Base-by-base conservation (phyloP, 2,888 invertebrate genomes). In the Micoletzkya japonica region DNA sequence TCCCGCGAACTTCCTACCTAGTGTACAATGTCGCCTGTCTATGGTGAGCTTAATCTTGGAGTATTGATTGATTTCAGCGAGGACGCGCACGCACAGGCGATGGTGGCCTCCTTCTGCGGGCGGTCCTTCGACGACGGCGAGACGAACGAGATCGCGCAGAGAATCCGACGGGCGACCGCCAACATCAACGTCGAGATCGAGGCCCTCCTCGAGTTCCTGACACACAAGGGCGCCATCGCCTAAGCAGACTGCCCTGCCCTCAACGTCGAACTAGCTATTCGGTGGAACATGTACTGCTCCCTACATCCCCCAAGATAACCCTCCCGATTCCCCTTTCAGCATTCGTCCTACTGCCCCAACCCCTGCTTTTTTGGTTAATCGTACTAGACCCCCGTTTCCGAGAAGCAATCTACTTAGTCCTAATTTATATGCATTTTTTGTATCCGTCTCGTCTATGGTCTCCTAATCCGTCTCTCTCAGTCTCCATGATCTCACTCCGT, bases 141-240 rank as follows among this genome's bases (percentile, higher is more conserved):
- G 70, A 85, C 85, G n/a, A 85, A 85, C 70, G 85, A 85, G 73
- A 85, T 85, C 56, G 85, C 85, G 30, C 85, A 85, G 74, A 70
- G 85, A 32, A 85, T 85, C 37, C 77, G 85, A 17, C 77, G 83
- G 24, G 85, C 85, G 60, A 85, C 85, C 2, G 81, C 82, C 54
- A 85, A 83, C 70, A 85, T 85, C 73, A 85, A 85, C 70, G 70
- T 85, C 49, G 85, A 85, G 73, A 85, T 85, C 64, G 85, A 85
- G 73, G 80, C 85, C 1, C 74, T 85, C 49, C 77, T 85, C 73
- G 85, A 85, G 72, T 85, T 83, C 70, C 77, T 85, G 36, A 81
- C 82, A 36, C 85, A 84, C 74, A 85, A 85, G 70, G 85, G 85
- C 59, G 82, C 83, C 10, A 71, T 80, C 26, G 79, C 79, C 30